These are phyloP conservation scores for Pogonocherus hispidulus DNA, from an alignment of 2,888 invertebrate genomes.

Conservation along the genomic window DNA sequence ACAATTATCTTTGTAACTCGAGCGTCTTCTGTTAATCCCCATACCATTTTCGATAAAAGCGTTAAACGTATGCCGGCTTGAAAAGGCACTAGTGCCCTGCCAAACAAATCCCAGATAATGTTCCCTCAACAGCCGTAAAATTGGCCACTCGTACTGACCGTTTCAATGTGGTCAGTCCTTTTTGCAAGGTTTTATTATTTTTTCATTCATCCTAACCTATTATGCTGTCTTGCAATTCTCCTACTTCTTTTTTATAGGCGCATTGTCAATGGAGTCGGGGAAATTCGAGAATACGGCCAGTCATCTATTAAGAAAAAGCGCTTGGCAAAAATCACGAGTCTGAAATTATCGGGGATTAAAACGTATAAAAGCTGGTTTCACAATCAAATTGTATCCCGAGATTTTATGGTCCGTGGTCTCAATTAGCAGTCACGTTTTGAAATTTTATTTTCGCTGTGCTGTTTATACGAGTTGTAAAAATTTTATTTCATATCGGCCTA, in stretches of 20 bases:
- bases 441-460: slow-evolving; percentile 16
- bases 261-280: slow-evolving; percentile 38
- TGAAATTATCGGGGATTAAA: slow-evolving; percentile 47
- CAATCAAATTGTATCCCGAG: slow-evolving; percentile 18
- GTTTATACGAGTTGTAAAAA: slow-evolving; percentile 37
- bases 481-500: slow-evolving; percentile 36
- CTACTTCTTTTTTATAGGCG: slow-evolving; percentile 43
- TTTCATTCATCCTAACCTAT: slow-evolving; percentile 30
- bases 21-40: slow-evolving; percentile 45
- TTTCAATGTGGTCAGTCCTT: slow-evolving; percentile 40
- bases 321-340: slow-evolving; percentile 42
- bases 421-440: slow-evolving; percentile 41
- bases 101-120: slow-evolving; percentile 35
- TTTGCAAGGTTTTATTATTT: slow-evolving; percentile 45
- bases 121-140: slow-evolving; percentile 39
- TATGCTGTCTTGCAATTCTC: slow-evolving; percentile 39
- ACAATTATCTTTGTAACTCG: slow-evolving; percentile 50
- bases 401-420: slow-evolving; percentile 35
- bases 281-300: slow-evolving; percentile 44
- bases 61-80: slow-evolving; percentile 47
- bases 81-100: slow-evolving; percentile 30
- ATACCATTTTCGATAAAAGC: slow-evolving; percentile 37
- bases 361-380: slow-evolving; percentile 38
- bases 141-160: slow-evolving; percentile 34
- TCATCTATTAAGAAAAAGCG: slow-evolving; percentile 43